Conservation (phyloP, 2,797 vertebrate genomes). For the Morus bassanus region DNA sequence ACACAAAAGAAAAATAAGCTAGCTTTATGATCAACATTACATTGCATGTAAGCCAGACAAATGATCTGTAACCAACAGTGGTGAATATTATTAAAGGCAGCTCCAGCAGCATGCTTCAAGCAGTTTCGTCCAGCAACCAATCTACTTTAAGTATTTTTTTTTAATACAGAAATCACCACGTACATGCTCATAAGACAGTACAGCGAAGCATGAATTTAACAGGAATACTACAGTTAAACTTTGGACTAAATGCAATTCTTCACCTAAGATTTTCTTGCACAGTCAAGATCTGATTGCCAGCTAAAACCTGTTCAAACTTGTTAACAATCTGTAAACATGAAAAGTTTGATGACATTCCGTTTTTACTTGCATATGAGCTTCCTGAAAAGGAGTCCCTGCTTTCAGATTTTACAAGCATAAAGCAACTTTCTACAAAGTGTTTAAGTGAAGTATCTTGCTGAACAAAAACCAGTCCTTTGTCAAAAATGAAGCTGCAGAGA, state of each 20-base stretch:
- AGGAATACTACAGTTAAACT: not conserved
- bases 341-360: not conserved
- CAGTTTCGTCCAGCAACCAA: not conserved
- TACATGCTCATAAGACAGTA: not conserved
- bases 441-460: not conserved
- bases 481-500: not conserved
- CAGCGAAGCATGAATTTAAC: not conserved
- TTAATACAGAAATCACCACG: too few relatives aligned
- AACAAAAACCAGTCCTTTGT: not conserved
- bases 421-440: not conserved
- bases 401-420: not conserved
- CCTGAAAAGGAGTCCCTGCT: not conserved
- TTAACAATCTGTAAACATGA: not conserved
- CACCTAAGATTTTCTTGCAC: not conserved
- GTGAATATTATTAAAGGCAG: not conserved
- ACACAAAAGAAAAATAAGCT: constrained; percentile 5
- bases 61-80: not conserved
- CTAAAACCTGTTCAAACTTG: not conserved
- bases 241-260: not conserved
- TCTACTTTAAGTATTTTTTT: too few relatives aligned
- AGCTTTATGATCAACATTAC: not conserved
- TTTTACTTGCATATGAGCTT: not conserved
- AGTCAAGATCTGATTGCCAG: not conserved
- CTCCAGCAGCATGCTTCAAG: not conserved
- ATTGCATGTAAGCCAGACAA: not conserved